These are phyloP conservation scores for Dromas ardeola DNA, from an alignment of 2,113 vertebrate genomes.

Conservation along the genomic window DNA sequence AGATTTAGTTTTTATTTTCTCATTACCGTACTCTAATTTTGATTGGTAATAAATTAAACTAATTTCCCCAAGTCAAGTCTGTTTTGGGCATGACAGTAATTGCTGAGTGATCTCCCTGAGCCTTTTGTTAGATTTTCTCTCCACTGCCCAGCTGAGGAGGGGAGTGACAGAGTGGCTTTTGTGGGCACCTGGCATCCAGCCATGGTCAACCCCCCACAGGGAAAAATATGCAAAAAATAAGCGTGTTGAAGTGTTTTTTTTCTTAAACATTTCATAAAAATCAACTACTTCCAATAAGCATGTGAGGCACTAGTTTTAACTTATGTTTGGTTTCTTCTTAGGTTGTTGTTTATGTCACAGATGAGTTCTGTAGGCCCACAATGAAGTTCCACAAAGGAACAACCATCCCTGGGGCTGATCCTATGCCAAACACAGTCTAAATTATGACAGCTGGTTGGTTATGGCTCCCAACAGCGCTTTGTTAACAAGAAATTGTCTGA, in stretches of 20 bases:
- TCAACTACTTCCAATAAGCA: background rate
- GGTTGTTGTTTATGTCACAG: background rate
- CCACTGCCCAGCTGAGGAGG: background rate
- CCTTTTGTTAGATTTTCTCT: background rate
- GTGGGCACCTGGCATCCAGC: background rate
- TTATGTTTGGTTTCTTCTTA: background rate
- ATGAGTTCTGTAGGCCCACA: background rate
- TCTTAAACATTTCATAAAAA: background rate
- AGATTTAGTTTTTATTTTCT: background rate
- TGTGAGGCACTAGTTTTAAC: background rate
- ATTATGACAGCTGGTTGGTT: background rate
- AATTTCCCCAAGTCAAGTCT: background rate
- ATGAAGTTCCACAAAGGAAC: background rate
- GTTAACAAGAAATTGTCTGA: constrained; percentile 7
- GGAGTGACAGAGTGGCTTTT: background rate
- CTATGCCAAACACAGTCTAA: background rate
- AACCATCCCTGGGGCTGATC: background rate
- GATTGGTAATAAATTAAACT: background rate
- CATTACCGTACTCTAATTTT: background rate
- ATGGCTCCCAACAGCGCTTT: background rate
- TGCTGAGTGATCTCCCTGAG: background rate
- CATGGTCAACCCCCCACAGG: background rate
- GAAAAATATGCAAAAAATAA: background rate
- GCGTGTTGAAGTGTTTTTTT: background rate
- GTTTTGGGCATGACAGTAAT: background rate